Evolutionary conservation across 2,888 invertebrate species (phyloP), one percentile per base, ranked within the genome.

Genomic region (Liopterus haemorrhoidalis): DNA sequence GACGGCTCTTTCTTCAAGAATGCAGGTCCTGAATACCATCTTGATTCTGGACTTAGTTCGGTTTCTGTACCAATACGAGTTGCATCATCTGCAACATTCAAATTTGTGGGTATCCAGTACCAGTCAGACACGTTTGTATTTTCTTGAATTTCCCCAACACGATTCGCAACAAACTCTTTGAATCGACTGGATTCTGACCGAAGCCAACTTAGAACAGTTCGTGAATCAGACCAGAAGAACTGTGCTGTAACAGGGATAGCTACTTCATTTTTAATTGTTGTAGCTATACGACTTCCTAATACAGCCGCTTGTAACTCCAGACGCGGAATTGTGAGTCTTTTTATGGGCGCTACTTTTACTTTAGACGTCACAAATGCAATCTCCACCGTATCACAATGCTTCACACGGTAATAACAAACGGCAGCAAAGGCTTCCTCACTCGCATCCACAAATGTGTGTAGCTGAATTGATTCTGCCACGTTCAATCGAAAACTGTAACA

Each of bases 361-460:
- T 15, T 33, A 33, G 19, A 18, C 5, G 19, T 19, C 9, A 33
- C 33, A 18, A 33, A 33, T n/a, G 33, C 18, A 33, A 33, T 33
- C 8, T 18, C 8, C 9, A 5, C 20, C 12, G 9, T 20, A 19
- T 33, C 18, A n/a, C 11, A n/a, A n/a, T 16, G 18, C 16, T 33
- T 33, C 9, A 2, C 20, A n/a, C 42, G 16, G 8, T 27, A 28
- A 20, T 52, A 53, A 12, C 40, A 45, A 0, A 39, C 47, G 5
- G 47, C 35, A 2, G 49, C 48, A 28, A 41, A 50, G 4, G 42
- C 47, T 11, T 48, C 16, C 24, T 36, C 27, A 12, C 43, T 46
- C 2, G 51, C 51, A 20, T 52, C 49, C 24, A 48, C 40, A 32
- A 52, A 49, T 3, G 49, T 31, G 27, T 52, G 49, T n/a, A 51